A percentile compares a stretch with the other conserved stretches of the same genome.
Conservation (phyloP, 2,113 vertebrate genomes). For the Psilopsiagon aymara region DNA sequence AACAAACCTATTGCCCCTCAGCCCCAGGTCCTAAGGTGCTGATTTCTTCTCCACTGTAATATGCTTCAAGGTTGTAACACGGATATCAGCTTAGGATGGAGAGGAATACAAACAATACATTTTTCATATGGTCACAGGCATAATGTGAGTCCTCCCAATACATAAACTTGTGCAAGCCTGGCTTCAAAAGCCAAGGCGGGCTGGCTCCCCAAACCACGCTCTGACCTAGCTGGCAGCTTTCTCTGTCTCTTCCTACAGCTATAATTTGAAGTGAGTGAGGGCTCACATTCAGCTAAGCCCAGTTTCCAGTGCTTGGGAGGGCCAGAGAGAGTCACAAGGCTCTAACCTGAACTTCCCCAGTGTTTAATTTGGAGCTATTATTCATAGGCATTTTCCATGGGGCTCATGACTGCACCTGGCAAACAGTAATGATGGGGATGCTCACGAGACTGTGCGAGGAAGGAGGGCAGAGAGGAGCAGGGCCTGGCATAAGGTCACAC, state of each 20-base stretch:
- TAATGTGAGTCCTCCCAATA: background rate
- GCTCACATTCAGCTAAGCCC: background rate
- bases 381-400: slow-evolving; percentile 53
- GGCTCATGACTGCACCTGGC: slow-evolving; percentile 21
- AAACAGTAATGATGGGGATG: slow-evolving; percentile 32
- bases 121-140: background rate
- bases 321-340: background rate
- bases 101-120: background rate
- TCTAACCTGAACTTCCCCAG: slow-evolving; percentile 5
- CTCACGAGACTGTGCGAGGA: background rate
- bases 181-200: background rate
- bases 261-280: background rate
- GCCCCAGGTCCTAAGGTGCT: background rate
- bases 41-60: background rate
- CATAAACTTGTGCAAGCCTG: background rate
- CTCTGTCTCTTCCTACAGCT: background rate
- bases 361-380: slow-evolving; percentile 51
- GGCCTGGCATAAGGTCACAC: slow-evolving; percentile 33
- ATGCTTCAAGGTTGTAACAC: background rate
- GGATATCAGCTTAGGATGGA: background rate
- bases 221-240: background rate
- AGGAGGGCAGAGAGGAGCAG: background rate
- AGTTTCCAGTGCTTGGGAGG: background rate
- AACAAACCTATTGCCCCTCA: background rate
- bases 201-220: background rate